Percentiles rank a stretch among this genome's conserved stretches.
Evolutionary conservation across 2,113 vertebrate species (phyloP).

Genomic region (Laticauda laticaudata): DNA sequence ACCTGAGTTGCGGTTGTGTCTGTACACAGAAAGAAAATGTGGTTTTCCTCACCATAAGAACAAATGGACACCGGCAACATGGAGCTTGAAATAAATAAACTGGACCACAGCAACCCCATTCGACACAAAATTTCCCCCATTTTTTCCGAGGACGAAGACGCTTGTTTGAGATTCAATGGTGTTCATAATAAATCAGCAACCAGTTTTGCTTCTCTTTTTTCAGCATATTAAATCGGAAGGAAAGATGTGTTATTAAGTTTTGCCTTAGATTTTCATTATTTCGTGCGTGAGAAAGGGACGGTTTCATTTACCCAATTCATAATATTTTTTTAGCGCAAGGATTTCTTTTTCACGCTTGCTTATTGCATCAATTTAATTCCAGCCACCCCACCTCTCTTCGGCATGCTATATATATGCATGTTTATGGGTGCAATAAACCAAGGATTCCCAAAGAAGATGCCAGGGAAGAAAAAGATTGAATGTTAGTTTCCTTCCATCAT

Average conservation of each 20-base stretch:
- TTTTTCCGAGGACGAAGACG: conserved; percentile 62
- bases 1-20: not conserved
- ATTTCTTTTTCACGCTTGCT: conserved; percentile 51
- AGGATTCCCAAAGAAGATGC: conserved; percentile 46
- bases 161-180: conserved; percentile 45
- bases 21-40: not conserved
- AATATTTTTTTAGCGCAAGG: conserved; percentile 42
- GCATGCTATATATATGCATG: conserved; percentile 37
- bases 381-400: not conserved
- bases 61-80: conserved; percentile 39
- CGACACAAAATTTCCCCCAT: conserved; percentile 68
- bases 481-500: conserved; percentile 42
- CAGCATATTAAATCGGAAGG: conserved; percentile 50
- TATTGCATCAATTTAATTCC: conserved; percentile 36
- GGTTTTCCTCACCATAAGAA: conserved; percentile 38
- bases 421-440: conserved; percentile 58
- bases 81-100: conserved; percentile 63
- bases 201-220: conserved; percentile 29
- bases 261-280: conserved; percentile 67
- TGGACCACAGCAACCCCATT: conserved; percentile 49
- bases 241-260: conserved; percentile 64
- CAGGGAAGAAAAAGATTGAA: conserved; percentile 38
- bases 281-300: conserved; percentile 50
- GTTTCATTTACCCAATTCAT: conserved; percentile 60
- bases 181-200: conserved; percentile 31